A percentile compares a stretch with the other conserved stretches of the same genome.
Conservation (phyloP, 2,797 vertebrate species). For the Pygocentrus nattereri region DNA sequence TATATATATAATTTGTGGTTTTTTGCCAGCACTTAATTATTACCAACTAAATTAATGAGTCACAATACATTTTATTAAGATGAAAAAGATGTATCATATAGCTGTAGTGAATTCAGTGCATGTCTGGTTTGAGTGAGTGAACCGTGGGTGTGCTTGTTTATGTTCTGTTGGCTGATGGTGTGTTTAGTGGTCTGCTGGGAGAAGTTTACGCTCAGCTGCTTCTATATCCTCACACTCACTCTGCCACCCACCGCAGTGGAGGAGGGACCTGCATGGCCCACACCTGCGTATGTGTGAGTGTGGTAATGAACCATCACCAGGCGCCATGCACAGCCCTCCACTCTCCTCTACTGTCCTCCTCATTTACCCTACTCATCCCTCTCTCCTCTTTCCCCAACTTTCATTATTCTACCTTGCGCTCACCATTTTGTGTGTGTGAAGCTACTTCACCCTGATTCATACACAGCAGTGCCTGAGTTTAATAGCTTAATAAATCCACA, state of each 20-base stretch:
- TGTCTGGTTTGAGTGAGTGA: conserved; percentile 54
- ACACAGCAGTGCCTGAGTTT: no score
- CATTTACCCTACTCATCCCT: no score
- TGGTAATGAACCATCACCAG: conserved; percentile 77
- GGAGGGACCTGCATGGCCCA: conserved; percentile 74
- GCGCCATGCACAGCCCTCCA: conserved; percentile 65
- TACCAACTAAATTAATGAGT: no score
- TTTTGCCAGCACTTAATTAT: no score
- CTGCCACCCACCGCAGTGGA: conserved; percentile 71
- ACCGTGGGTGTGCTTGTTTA: conserved; percentile 71
- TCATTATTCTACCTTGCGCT: neutral
- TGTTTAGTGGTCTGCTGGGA: conserved; percentile 63
- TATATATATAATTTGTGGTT: no score
- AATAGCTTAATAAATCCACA: no score
- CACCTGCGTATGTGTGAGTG: conserved; percentile 40
- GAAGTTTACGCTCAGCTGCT: conserved; percentile 73
- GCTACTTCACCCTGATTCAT: neutral
- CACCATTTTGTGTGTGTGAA: neutral
- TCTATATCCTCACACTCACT: conserved; percentile 65
- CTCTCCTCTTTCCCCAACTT: neutral
- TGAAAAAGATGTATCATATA: no score
- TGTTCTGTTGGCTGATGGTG: conserved; percentile 64
- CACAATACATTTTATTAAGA: no score
- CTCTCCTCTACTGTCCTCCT: neutral
- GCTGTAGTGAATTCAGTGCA: neutral